Percentiles rank a stretch among this genome's conserved stretches.
Conservation (phyloP, 2,888 invertebrate genomes). For the Idaea aversata region DNA sequence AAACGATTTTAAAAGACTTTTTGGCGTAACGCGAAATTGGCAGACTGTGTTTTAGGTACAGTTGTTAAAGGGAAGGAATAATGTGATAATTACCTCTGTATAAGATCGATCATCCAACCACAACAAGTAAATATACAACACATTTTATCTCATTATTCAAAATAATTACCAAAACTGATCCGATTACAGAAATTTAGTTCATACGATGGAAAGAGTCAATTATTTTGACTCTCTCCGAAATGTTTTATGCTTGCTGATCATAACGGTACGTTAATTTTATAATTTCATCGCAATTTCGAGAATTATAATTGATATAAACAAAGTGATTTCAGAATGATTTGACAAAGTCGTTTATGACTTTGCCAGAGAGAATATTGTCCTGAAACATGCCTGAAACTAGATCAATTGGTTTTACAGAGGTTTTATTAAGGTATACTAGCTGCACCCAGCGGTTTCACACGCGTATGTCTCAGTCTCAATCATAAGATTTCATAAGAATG, state of each 20-base stretch:
- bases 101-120: constrained; percentile 62
- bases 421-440: too few species aligned
- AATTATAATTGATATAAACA: neutral
- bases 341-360: constrained; percentile 6
- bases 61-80: too few species aligned
- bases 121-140: constrained; percentile 67
- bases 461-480: too few species aligned
- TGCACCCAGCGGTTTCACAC: too few species aligned
- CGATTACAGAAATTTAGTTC: constrained; percentile 12
- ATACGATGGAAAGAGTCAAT: constrained; percentile 15
- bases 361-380: neutral
- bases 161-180: constrained; percentile 11
- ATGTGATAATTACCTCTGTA: constrained; percentile 51
- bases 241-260: constrained; percentile 18
- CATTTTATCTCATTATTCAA: constrained; percentile 40
- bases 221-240: constrained; percentile 20
- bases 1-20: too few species aligned
- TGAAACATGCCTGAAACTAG: neutral
- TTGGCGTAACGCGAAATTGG: too few species aligned
- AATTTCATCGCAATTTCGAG: constrained; percentile 9
- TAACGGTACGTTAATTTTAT: constrained; percentile 21
- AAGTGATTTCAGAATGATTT: constrained; percentile 18
- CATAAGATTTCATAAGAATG: constrained; percentile 20
- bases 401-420: too few species aligned
- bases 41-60: too few species aligned